These are phyloP conservation scores for Bombus waltoni DNA, from an alignment of 1,140 invertebrate genomes.

Conservation along the genomic window DNA sequence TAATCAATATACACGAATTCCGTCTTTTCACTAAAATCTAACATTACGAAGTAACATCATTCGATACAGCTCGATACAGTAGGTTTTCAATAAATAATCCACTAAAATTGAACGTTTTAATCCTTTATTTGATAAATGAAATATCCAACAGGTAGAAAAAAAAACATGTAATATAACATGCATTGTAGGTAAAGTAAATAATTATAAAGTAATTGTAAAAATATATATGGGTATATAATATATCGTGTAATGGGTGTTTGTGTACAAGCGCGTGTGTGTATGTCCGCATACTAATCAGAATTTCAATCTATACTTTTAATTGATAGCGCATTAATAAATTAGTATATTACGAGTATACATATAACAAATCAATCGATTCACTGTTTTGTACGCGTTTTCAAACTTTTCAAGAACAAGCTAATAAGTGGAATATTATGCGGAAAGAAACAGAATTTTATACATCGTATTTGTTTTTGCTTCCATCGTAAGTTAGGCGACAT, in stretches of 20 bases:
- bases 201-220: not conserved
- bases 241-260: not conserved
- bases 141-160: not conserved
- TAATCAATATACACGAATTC: not conserved
- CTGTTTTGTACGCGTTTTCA: not conserved
- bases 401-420: not conserved
- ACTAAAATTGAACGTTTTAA: slow-evolving; percentile 1
- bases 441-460: not conserved
- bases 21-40: too few species aligned
- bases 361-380: not conserved
- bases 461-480: slow-evolving; percentile 37
- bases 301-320: not conserved
- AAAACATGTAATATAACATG: not conserved
- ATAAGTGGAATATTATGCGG: not conserved
- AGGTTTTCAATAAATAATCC: slow-evolving; percentile 7
- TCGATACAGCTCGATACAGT: not conserved
- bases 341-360: not conserved
- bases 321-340: not conserved
- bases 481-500: slow-evolving; percentile 14
- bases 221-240: too few species aligned
- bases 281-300: not conserved
- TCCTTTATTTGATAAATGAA: slow-evolving; percentile 7
- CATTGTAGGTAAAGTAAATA: too few species aligned
- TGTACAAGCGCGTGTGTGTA: not conserved
- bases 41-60: not conserved